These are phyloP conservation scores for Acleris sparsana DNA, from an alignment of 2,888 invertebrate genomes.

Conservation along the genomic window DNA sequence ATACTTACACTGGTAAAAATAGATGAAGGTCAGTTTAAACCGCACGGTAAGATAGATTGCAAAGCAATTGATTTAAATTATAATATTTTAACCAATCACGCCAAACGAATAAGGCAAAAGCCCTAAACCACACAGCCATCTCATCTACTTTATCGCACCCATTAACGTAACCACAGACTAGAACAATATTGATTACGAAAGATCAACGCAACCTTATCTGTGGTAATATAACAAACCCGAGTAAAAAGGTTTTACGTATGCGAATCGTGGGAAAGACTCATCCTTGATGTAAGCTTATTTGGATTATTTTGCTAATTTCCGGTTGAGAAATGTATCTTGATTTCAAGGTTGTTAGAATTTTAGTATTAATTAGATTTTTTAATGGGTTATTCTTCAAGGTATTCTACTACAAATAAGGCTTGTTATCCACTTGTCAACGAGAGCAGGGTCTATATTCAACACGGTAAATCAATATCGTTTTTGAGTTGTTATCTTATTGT, in stretches of 20 bases:
- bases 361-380: no score
- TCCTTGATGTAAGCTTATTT: conserved; percentile 32
- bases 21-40: no score
- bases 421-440: no score
- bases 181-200: conserved; percentile 26
- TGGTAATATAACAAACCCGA: conserved; percentile 19
- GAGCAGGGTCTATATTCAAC: no score
- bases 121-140: conserved; percentile 9
- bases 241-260: conserved; percentile 22
- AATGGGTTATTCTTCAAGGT: no score
- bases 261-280: conserved; percentile 22
- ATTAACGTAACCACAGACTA: conserved; percentile 21
- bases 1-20: no score
- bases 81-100: no score
- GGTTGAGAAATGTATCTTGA: conserved; percentile 14
- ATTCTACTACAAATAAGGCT: no score
- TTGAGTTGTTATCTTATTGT: no score
- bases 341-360: conserved; percentile 11
- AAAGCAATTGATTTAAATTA: no score
- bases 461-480: no score
- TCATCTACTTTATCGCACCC: conserved; percentile 8
- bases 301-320: conserved; percentile 33
- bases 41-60: no score
- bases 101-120: conserved; percentile 2
- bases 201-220: conserved; percentile 28